These are phyloP conservation scores for Brachionus asplanchnoidis DNA, from an alignment of 1,140 invertebrate species.

Conservation along the genomic window DNA sequence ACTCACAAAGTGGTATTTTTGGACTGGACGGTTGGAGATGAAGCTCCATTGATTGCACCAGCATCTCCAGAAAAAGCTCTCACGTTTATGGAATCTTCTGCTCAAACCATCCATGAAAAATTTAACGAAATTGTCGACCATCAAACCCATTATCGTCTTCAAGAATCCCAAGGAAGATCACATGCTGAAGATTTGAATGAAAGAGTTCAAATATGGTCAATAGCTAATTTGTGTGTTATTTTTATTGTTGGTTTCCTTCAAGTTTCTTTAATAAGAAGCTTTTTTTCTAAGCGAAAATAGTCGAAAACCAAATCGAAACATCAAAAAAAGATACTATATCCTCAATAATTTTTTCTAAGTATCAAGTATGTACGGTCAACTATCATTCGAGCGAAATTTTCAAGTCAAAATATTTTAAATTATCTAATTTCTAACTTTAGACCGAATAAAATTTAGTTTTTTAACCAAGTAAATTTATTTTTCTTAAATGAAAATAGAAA, in stretches of 20 bases:
- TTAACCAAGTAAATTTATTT: background rate
- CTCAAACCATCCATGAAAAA: constrained; percentile 78
- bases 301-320: background rate
- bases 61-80: constrained; percentile 46
- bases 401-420: background rate
- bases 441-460: background rate
- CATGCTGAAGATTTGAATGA: constrained; percentile 91
- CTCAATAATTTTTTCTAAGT: background rate
- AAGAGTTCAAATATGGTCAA: constrained; percentile 83
- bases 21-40: constrained; percentile 92
- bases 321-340: background rate
- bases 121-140: constrained; percentile 80
- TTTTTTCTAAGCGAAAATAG: constrained; percentile 63
- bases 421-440: background rate
- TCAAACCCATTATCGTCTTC: constrained; percentile 89
- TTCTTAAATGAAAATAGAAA: background rate
- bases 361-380: background rate
- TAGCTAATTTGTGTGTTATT: constrained; percentile 78
- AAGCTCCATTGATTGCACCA: constrained; percentile 68
- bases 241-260: constrained; percentile 78
- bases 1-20: constrained; percentile 99
- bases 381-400: background rate
- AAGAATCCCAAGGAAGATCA: constrained; percentile 86
- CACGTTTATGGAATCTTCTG: constrained; percentile 73
- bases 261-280: constrained; percentile 84